These are phyloP conservation scores for Puma concolor DNA, from an alignment of 2,113 vertebrate genomes.

Conservation along the genomic window DNA sequence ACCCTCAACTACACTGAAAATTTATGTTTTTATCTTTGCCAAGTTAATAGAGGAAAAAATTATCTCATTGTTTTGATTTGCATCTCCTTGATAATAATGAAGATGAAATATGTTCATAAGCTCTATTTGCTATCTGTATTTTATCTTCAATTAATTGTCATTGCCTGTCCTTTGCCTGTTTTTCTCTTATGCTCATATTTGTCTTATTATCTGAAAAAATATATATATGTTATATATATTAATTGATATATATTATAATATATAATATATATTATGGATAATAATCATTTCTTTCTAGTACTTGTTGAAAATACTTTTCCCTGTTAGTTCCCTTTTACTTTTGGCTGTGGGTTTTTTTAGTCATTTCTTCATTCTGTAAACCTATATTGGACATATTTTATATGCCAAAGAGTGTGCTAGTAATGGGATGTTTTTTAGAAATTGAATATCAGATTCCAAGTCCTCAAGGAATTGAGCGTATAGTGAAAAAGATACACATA, in stretches of 20 bases:
- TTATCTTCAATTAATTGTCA: conserved; percentile 18
- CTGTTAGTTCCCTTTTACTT: not conserved
- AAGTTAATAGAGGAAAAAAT: not conserved
- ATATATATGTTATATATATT: not conserved
- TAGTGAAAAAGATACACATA: not conserved
- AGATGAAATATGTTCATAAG: not conserved
- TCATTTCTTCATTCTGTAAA: not conserved
- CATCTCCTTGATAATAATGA: not conserved
- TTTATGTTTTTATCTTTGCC: conserved; percentile 18
- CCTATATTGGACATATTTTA: not conserved
- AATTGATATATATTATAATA: too few species aligned
- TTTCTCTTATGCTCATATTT: not conserved
- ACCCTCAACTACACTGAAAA: not conserved
- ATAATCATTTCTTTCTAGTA: not conserved
- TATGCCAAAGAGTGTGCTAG: not conserved
- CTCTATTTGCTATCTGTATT: conserved; percentile 11
- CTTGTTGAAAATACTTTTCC: not conserved
- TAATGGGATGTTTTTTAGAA: not conserved
- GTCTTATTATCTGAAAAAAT: not conserved
- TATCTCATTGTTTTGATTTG: not conserved
- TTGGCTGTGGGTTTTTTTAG: not conserved
- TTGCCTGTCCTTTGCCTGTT: not conserved
- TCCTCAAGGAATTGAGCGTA: not conserved
- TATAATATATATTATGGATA: not conserved
- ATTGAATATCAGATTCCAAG: not conserved